phyloP scores from a whole-genome alignment of 2,113 vertebrate species.

The Sigmodon hispidus region DNA sequence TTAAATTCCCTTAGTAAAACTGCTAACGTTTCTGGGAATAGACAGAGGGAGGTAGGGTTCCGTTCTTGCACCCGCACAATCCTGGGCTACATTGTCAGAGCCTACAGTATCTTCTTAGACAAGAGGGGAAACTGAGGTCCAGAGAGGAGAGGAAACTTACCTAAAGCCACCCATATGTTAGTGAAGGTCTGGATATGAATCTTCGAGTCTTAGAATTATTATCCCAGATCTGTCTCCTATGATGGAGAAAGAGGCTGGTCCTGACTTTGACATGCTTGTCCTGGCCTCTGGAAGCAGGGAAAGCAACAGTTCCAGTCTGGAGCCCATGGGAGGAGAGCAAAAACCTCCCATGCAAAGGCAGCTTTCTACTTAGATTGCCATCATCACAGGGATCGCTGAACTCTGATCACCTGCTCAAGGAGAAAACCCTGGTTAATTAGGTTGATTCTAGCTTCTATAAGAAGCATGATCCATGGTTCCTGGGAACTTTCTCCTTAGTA shows the following conservation, averaged over 20 bases:
- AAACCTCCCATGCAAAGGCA: neutral
- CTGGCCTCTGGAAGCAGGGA: neutral
- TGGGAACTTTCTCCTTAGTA: neutral
- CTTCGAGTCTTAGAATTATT: neutral
- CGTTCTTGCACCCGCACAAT: neutral
- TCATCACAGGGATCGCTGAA: neutral
- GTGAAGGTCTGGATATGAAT: neutral
- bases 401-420: neutral
- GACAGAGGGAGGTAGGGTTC: neutral
- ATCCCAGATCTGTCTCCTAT: neutral
- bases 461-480: neutral
- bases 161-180: neutral
- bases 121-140: neutral
- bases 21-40: neutral
- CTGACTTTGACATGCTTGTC: neutral
- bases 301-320: neutral
- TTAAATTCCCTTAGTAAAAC: neutral
- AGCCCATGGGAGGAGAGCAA: neutral
- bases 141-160: neutral
- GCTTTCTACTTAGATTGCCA: neutral
- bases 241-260: neutral
- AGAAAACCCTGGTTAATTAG: neutral
- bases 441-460: neutral
- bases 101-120: neutral
- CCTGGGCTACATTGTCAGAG: neutral